Base-by-base conservation (phyloP, 2,113 vertebrate species). In the Azemiops feae region DNA sequence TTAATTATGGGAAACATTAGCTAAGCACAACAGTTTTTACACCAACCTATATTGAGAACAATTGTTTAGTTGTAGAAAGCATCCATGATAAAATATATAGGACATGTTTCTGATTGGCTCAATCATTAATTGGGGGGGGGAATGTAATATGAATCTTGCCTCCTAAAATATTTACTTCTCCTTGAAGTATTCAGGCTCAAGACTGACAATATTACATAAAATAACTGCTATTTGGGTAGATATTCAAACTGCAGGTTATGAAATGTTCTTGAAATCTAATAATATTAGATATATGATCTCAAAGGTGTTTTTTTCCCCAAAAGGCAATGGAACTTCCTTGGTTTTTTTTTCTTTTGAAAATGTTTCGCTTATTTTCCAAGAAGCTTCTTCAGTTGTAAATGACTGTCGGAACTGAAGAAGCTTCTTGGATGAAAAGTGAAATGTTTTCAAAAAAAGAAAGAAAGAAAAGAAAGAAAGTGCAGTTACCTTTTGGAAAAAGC, bases 261-360 rank as follows among this genome's bases (percentile, higher is more conserved):
- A 74, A 95, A 94, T 52, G 58, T 85, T 94, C 27, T 45, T 92
- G 74, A 54, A 90, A 93, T 3, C 85, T 93, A 34, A n/a, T 58
- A 87, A 64, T 25, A 94, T 8, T 60, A 92, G 1, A 10, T 86
- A 85, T 8, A 14, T 60, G 30, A 92, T 92, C 9, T 9, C 25
- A 60, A 60, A 60, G 25, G 3, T 60, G 23, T 27, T 60, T 27
- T 57, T 60, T 60, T 50, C 5, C 3, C 23, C 58, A 60, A 60
- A 60, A 11, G 25, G 25, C 8, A 60, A 60, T 60, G 25, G 23
- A 25, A 60, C 25, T 60, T 60, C 1, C 23, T 58, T 57, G 47
- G 7, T 23, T 23, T 58, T 27, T 58, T 27, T 60, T 58, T 60
- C 9, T 27, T 30, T 60, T 58, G 23, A 58, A 58, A 58, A 58